Conservation (phyloP, 2,797 vertebrate genomes). For the Pagetopsis macropterus region DNA sequence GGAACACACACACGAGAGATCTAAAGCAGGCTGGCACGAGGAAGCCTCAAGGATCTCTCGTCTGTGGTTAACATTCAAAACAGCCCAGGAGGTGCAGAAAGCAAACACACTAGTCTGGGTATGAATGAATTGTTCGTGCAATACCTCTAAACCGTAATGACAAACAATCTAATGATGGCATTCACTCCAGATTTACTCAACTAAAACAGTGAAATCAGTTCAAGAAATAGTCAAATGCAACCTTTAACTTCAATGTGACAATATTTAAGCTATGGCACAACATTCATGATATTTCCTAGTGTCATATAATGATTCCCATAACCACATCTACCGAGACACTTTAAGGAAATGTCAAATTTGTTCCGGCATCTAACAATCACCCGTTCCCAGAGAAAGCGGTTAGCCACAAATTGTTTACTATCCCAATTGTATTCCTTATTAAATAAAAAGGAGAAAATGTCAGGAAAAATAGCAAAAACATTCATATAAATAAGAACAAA, state of each 20-base stretch:
- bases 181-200: neutral
- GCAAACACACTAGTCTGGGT: neutral
- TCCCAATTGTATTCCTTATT: too few relatives aligned
- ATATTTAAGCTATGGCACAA: neutral
- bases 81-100: neutral
- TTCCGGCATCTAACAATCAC: neutral
- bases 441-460: too few relatives aligned
- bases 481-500: neutral
- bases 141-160: neutral
- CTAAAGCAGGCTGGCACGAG: slow-evolving; percentile 4
- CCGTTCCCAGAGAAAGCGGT: too few relatives aligned
- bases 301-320: neutral
- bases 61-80: slow-evolving; percentile 22
- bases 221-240: neutral
- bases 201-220: neutral
- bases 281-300: neutral
- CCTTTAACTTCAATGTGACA: neutral
- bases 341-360: neutral
- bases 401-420: too few relatives aligned
- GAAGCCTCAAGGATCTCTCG: slow-evolving; percentile 12
- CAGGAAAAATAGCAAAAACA: too few relatives aligned
- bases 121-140: neutral
- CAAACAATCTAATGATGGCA: neutral
- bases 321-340: neutral
- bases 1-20: slow-evolving; percentile 1